Evolutionary conservation across 2,797 vertebrate species (phyloP).

Genomic region (Protosalanx chinensis): DNA sequence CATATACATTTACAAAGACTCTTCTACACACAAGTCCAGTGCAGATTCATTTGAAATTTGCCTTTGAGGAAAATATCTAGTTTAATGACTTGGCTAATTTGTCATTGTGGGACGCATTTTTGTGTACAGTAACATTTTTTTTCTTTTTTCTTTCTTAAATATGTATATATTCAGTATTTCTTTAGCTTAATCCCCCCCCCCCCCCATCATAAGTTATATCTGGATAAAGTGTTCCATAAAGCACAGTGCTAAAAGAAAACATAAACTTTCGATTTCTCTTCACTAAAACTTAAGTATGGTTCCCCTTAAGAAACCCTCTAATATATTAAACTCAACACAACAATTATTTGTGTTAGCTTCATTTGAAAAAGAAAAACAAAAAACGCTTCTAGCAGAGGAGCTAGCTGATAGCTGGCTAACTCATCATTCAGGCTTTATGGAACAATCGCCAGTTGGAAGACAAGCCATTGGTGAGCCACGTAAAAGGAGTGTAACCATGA

Average conservation of each 20-base stretch:
- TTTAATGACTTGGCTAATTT: conserved; percentile 17
- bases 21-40: conserved; percentile 5
- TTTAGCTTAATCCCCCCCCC: not conserved
- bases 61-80: conserved; percentile 10
- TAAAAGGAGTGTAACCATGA: conserved; percentile 15
- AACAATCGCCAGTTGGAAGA: conserved; percentile 16
- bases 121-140: conserved; percentile 9
- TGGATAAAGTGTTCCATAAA: not conserved
- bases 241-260: not conserved
- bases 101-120: not conserved
- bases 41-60: conserved; percentile 13
- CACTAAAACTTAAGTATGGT: not conserved
- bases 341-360: not conserved
- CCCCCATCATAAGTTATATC: not conserved
- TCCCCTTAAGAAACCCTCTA: no score
- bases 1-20: not conserved
- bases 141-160: not conserved
- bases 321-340: not conserved
- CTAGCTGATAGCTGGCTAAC: not conserved
- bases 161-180: conserved; percentile 1
- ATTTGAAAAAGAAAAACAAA: not conserved
- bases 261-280: not conserved
- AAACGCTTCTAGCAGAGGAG: not conserved
- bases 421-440: conserved; percentile 1
- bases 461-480: conserved; percentile 30